Evolutionary conservation across 2,113 vertebrate genomes (phyloP).

Genomic region (Anoura caudifer): DNA sequence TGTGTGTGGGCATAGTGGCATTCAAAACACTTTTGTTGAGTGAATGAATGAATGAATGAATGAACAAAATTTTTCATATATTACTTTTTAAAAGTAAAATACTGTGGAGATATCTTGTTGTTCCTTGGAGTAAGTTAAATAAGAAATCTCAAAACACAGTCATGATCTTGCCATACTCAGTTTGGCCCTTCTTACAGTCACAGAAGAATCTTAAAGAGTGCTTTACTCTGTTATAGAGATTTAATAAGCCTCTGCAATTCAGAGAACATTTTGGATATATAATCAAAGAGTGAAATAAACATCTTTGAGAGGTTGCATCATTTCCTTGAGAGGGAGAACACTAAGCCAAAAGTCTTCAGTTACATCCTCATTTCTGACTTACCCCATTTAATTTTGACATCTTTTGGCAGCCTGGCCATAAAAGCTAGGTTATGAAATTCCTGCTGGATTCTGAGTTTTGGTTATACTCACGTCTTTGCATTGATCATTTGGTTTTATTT

Average conservation of each 20-base stretch:
- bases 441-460: constrained; percentile 10
- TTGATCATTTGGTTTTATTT: constrained; percentile 55
- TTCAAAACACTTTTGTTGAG: background rate
- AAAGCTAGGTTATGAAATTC: constrained; percentile 36
- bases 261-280: background rate
- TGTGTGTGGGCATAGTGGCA: background rate
- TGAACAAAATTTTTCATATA: background rate
- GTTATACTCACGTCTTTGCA: constrained; percentile 2
- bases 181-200: constrained; percentile 17
- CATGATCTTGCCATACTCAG: background rate
- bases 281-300: background rate
- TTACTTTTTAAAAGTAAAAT: constrained; percentile 1
- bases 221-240: background rate
- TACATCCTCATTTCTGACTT: background rate
- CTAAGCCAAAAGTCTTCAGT: background rate
- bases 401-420: background rate
- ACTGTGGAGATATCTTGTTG: background rate
- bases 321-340: background rate
- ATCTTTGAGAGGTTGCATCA: background rate
- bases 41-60: background rate
- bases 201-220: background rate
- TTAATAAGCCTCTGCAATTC: background rate
- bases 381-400: constrained; percentile 20
- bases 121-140: background rate
- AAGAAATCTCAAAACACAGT: constrained; percentile 10